These are phyloP conservation scores for Mactra quadrangularis DNA, from an alignment of 1,140 invertebrate genomes.

Conservation along the genomic window DNA sequence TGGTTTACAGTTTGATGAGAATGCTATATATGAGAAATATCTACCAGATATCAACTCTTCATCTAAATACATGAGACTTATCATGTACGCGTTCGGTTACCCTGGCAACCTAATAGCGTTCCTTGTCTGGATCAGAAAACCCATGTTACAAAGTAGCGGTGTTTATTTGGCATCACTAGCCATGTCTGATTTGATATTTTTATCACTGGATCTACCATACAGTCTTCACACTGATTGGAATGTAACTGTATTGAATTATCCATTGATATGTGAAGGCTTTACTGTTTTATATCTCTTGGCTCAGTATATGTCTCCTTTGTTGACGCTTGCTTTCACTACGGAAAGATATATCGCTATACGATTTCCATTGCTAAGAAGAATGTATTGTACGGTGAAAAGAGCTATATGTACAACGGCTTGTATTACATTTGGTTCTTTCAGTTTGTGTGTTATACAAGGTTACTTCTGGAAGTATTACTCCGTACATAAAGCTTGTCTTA, in stretches of 20 bases:
- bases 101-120: slow-evolving; percentile 81
- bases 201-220: slow-evolving; percentile 77
- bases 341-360: slow-evolving; percentile 98
- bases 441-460: slow-evolving; percentile 73
- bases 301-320: slow-evolving; percentile 81
- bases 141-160: slow-evolving; percentile 82
- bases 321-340: slow-evolving; percentile 91
- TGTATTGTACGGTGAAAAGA: slow-evolving; percentile 90
- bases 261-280: slow-evolving; percentile 78
- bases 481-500: slow-evolving; percentile 11
- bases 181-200: slow-evolving; percentile 80
- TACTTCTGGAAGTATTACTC: slow-evolving; percentile 78
- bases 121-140: slow-evolving; percentile 80
- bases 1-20: slow-evolving; percentile 5
- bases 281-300: slow-evolving; percentile 76
- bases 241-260: slow-evolving; percentile 68
- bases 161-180: slow-evolving; percentile 82
- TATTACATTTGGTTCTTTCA: slow-evolving; percentile 67
- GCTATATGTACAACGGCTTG: slow-evolving; percentile 84
- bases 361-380: slow-evolving; percentile 90
- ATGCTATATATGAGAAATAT: slow-evolving; percentile 63
- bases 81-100: slow-evolving; percentile 81
- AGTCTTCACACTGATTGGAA: slow-evolving; percentile 79
- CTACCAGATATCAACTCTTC: slow-evolving; percentile 60
- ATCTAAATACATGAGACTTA: slow-evolving; percentile 69